Conservation (phyloP, 2,797 vertebrate species). For the Leptatherina wallacei region DNA sequence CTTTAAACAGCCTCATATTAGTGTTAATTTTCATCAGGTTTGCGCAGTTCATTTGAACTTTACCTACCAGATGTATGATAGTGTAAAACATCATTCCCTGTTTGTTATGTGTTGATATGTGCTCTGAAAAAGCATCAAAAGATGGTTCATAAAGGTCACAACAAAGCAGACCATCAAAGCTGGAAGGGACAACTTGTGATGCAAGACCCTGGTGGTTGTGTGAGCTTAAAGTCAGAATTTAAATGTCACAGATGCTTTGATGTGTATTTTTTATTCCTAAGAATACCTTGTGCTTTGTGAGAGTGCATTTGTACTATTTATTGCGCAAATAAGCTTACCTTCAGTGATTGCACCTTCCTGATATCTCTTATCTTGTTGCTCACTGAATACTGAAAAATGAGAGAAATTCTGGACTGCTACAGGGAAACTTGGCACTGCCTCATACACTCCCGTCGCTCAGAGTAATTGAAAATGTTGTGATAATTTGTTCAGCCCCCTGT, state of each 20-base stretch:
- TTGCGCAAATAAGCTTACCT: slow-evolving; percentile 21
- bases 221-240: slow-evolving; percentile 16
- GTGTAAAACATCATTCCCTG: background rate
- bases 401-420: background rate
- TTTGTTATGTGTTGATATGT: slow-evolving; percentile 3
- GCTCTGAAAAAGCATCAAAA: slow-evolving; percentile 9
- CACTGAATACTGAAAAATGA: background rate
- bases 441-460: background rate
- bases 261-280: slow-evolving; percentile 25
- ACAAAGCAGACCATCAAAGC: slow-evolving; percentile 12
- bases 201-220: slow-evolving; percentile 18
- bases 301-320: background rate
- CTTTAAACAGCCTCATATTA: background rate
- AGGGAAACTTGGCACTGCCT: background rate
- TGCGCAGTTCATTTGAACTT: background rate
- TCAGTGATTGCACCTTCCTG: background rate
- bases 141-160: slow-evolving; percentile 26
- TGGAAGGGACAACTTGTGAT: slow-evolving; percentile 1
- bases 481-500: slow-evolving; percentile 6
- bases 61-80: background rate
- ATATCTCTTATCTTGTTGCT: slow-evolving; percentile 5
- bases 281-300: background rate
- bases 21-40: background rate
- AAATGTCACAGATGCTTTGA: slow-evolving; percentile 62
- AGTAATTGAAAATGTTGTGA: slow-evolving; percentile 27